These are phyloP conservation scores for Congeria kusceri DNA, from an alignment of 2,888 invertebrate genomes.

Conservation along the genomic window DNA sequence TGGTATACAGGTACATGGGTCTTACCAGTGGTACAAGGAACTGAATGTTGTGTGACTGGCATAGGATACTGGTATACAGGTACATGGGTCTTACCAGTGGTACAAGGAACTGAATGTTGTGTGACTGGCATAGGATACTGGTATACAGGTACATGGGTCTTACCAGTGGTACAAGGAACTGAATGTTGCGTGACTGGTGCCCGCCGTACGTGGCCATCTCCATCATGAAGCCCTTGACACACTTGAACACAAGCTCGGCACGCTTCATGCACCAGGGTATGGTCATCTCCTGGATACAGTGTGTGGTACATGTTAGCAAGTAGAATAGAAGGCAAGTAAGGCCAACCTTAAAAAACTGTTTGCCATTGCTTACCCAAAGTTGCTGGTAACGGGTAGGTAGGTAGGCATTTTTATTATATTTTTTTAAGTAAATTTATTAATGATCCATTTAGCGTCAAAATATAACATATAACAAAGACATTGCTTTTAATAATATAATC, in stretches of 20 bases:
- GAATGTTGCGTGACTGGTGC: slow-evolving; percentile 88
- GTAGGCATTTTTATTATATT: too few species aligned
- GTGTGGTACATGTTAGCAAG: background rate
- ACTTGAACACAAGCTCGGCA: slow-evolving; percentile 98
- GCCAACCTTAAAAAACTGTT: background rate
- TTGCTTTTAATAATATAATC: too few species aligned
- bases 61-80: too few species aligned
- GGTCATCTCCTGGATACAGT: slow-evolving; percentile 89
- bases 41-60: too few species aligned
- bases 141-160: slow-evolving; percentile 24
- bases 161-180: slow-evolving; percentile 93
- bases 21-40: too few species aligned
- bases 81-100: slow-evolving; percentile 92
- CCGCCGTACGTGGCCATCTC: slow-evolving; percentile 95
- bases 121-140: too few species aligned
- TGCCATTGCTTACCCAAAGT: too few species aligned
- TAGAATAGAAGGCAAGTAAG: background rate
- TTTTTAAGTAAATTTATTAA: too few species aligned
- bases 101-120: slow-evolving; percentile 93
- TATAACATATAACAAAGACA: too few species aligned
- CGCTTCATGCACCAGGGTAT: slow-evolving; percentile 97
- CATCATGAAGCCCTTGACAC: slow-evolving; percentile 99
- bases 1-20: too few species aligned
- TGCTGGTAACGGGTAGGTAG: too few species aligned
- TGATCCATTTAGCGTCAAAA: too few species aligned